Base-by-base conservation (phyloP, 2,797 vertebrate species). In the Arctocebus calabarensis region DNA sequence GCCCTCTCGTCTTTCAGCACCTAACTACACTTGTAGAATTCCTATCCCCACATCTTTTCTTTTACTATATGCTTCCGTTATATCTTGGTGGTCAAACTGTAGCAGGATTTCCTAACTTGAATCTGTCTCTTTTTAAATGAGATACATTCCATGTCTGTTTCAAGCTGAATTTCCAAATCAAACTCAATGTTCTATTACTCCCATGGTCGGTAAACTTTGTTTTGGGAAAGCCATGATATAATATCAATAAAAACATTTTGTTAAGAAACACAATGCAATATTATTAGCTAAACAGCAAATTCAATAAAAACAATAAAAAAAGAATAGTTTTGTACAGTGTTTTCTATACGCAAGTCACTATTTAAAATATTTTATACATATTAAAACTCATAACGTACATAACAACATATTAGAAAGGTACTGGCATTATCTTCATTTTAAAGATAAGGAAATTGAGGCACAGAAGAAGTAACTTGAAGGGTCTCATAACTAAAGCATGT, bases 281-380 rank as follows among this genome's bases (percentile, higher is more conserved):
- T 90, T 90, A 78, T 13, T 84, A 86, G 75, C 64, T 62, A 70
- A 93, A 52, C 20, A 85, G 70, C 66, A 92, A 73, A 74, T 86
- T 94, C 9, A 96, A 25, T 73, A 93, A 64, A 37, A 85, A 40
- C 34, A 82, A 57, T 34, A 86, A 84, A 86, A 91, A 77, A 81
- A 64, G 59, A 74, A 29, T 22, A 73, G 59, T 70, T 92, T 90
- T 75, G 16, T 64, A 34, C 2, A 61, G 29, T 82, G 7, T 27
- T 94, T 92, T n/a, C 88, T 92, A 0, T 79, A 23, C 94, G n/a
- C 40, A 23, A 79, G 85, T 57, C 40, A 92, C 62, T 84, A 37
- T 94, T 92, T 84, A 85, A 95, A 93, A 48, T 92, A 45, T 90
- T 71, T 89, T 73, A 93, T 79, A 88, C 27, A 74, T 73, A 40